Conservation (phyloP, 2,797 vertebrate genomes). For the Pangasius djambal region DNA sequence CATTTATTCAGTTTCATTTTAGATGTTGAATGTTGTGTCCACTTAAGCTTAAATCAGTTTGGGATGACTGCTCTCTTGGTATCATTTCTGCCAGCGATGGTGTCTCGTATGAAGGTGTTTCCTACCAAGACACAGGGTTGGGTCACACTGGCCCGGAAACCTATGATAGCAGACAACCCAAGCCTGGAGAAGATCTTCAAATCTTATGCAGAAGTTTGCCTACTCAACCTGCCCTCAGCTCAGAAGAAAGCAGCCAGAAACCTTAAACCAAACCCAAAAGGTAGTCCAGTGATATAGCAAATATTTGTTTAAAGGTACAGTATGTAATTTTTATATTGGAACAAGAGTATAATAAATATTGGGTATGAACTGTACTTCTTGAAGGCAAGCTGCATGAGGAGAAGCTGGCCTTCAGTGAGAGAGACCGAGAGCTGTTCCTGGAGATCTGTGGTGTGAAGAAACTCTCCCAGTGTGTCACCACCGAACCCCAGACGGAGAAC, state of each 20-base stretch:
- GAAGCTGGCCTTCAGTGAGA: slow-evolving; percentile 65
- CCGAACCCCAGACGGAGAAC: slow-evolving; percentile 69
- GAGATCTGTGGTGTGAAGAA: slow-evolving; percentile 72
- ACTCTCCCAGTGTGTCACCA: slow-evolving; percentile 71
- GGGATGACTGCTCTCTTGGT: neutral
- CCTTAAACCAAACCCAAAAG: slow-evolving; percentile 51
- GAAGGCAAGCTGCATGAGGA: slow-evolving; percentile 44
- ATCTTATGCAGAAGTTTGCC: slow-evolving; percentile 64
- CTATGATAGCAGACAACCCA: slow-evolving; percentile 74
- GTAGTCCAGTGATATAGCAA: slow-evolving; percentile 54
- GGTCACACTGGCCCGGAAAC: slow-evolving; percentile 73
- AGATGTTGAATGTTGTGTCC: neutral
- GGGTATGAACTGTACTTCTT: neutral
- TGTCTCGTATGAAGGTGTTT: slow-evolving; percentile 73
- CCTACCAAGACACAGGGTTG: slow-evolving; percentile 76
- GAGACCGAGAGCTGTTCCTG: slow-evolving; percentile 71
- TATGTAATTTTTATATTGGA: neutral
- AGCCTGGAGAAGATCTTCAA: slow-evolving; percentile 80
- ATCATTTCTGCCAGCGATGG: slow-evolving; percentile 69
- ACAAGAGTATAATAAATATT: neutral
- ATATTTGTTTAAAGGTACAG: neutral
- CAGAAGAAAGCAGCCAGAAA: slow-evolving; percentile 62
- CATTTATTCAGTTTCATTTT: neutral
- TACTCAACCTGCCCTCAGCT: slow-evolving; percentile 75
- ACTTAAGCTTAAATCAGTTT: neutral